Conservation (phyloP, 1,140 invertebrate species). For the Belonocnema kinseyi region DNA sequence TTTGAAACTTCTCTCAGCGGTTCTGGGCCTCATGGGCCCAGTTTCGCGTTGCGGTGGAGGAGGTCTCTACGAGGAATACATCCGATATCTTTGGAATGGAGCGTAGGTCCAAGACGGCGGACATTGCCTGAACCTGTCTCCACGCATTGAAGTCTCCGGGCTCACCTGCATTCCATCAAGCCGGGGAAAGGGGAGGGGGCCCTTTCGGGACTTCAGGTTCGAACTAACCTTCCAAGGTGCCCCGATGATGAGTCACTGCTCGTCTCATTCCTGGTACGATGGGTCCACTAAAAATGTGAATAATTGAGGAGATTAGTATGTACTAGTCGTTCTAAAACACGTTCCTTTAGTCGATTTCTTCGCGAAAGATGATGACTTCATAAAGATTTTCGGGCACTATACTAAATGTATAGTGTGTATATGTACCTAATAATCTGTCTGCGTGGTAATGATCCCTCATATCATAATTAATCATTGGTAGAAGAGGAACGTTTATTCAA, state of each 20-base stretch:
- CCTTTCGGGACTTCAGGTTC: conserved; percentile 52
- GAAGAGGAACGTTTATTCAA: background rate
- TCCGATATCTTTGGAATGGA: conserved; percentile 75
- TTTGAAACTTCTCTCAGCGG: background rate
- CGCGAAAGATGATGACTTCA: conserved; percentile 6
- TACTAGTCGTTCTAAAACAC: background rate
- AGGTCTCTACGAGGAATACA: conserved; percentile 46
- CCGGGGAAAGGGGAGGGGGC: conserved; percentile 46
- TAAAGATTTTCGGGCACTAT: background rate
- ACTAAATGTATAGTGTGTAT: background rate
- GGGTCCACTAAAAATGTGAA: conserved; percentile 27
- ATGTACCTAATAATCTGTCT: background rate
- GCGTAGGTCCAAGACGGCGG: conserved; percentile 69
- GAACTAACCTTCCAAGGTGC: conserved; percentile 45
- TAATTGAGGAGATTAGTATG: conserved; percentile 19
- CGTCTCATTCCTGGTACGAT: background rate
- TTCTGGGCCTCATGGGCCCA: background rate
- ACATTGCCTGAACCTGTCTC: conserved; percentile 75
- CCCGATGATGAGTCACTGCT: conserved; percentile 34
- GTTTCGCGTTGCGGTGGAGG: conserved; percentile 40
- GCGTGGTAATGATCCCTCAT: background rate
- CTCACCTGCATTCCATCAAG: conserved; percentile 74
- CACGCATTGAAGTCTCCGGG: conserved; percentile 72
- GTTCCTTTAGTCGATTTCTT: conserved; percentile 2
- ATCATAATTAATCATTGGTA: conserved; percentile 9